phyloP scores from a whole-genome alignment of 2,113 vertebrate species.

The Callaeas wilsoni region DNA sequence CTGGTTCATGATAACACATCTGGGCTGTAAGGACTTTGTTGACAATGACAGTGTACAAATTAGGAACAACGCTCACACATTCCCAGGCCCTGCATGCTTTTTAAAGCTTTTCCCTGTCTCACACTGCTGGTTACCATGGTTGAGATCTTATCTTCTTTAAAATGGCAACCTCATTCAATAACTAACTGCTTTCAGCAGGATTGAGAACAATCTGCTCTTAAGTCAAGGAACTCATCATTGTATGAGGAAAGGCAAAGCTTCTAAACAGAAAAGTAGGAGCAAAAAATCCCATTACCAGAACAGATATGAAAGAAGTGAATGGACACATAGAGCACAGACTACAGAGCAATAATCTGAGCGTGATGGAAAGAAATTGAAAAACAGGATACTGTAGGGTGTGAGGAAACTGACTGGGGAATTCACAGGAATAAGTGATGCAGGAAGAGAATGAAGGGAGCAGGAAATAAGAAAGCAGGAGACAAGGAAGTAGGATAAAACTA shows the following conservation, averaged over 20 bases:
- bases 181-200: not conserved
- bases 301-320: not conserved
- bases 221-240: not conserved
- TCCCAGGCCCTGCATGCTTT: not conserved
- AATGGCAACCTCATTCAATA: not conserved
- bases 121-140: not conserved
- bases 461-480: not conserved
- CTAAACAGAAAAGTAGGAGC: not conserved
- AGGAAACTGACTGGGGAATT: not conserved
- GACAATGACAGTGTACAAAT: not conserved
- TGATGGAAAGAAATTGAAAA: not conserved
- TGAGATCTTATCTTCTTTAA: not conserved
- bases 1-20: not conserved
- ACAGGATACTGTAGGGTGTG: not conserved
- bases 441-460: not conserved
- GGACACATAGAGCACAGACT: not conserved
- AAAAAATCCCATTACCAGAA: not conserved
- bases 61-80: not conserved
- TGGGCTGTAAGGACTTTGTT: constrained; percentile 9
- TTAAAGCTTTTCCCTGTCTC: not conserved
- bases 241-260: not conserved
- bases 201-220: not conserved
- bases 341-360: not conserved
- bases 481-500: not conserved
- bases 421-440: not conserved